Base-by-base conservation (phyloP, 2,113 vertebrate genomes). In the Gracilinanus agilis region DNA sequence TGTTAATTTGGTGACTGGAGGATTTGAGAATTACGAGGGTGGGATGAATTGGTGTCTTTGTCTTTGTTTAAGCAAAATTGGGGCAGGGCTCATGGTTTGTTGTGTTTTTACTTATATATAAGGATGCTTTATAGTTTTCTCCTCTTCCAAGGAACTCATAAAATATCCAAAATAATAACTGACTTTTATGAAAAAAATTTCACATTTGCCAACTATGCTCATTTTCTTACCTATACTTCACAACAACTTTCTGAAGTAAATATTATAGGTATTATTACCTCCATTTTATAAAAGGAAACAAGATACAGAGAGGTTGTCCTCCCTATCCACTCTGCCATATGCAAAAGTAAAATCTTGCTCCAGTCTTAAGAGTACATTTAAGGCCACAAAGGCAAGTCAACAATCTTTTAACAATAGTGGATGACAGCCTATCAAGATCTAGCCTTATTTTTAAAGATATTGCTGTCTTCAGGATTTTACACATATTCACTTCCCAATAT, bases 401-500 rank as follows among this genome's bases (percentile, higher is more conserved):
- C 29, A 75, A 40, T 83, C 40, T 83, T 83, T 83, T 40, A 75
- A n/a, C 16, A 83, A 40, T 83, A 83, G 40, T 83, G 40, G n/a
- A 83, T 83, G 67, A 83, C n/a, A 83, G 67, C 19, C 19, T 83
- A 83, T 23, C 6, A 40, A 83, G 67, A n/a, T 23, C 67, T 83
- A 49, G 49, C 49, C 49, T 49, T 49, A 27, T 53, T n/a, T 90
- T 53, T 11, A 13, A 27, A 44, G 49, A 53, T 1, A 89, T 49
- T 44, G 24, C 44, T 89, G 40, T 44, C 21, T 12, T 49, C 25
- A 27, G 9, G 10, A 10, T 53, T 49, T 90, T 25, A 25, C 3
- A 29, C 11, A 90, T 53, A 16, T 83, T 40, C 19, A 83, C 96
- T 92, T 58, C 96, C 90, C 55, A 55, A 75, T 55, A 40, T 67